Base-by-base conservation (phyloP, 1,140 invertebrate species). In the Nebria ingens region DNA sequence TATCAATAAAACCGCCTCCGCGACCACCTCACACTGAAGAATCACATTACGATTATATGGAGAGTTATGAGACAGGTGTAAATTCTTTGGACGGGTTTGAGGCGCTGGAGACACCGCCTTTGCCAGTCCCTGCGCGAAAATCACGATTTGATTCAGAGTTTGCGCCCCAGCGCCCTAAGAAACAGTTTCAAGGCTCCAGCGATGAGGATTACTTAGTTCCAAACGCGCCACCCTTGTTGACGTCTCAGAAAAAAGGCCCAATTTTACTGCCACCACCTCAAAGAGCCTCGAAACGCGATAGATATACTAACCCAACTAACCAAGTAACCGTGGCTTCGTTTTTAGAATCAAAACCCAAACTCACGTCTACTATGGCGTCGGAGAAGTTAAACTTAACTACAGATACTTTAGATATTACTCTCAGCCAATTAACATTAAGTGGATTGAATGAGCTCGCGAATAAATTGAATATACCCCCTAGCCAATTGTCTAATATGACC, bases 401-500 rank as follows among this genome's bases (percentile, higher is more conserved):
- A 58, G 70, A 68, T 61, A 76, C 78, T 21, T 70, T 81, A 12
- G 84, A 90, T 66, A 88, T 91, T 40, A 91, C 87, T 0, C 71
- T 91, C 34, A 86, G 79, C 62, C 87, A 93, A 68, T 73, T 92
- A 23, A 85, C 89, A 9, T 85, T 86, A 2, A 80, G 87, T 62
- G 86, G 86, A 58, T 78, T 91, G 58, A 83, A 84, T 58, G 86
- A 93, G 51, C 69, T 92, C 56, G 87, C 89, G 0, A 61, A 66
- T 19, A 86, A 85, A 64, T 70, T 93, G 17, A 80, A 82, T 55
- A 86, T 92, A 63, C 86, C 85, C 0, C 79, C 87, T 0, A 76
- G 76, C 34, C 80, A 87, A 59, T 70, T 93, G n/a, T 88, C 87
- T 21, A 86, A 82, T 56, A 84, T 91, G 81, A 92, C 89, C 0